Evolutionary conservation across 2,888 invertebrate species (phyloP), one percentile per base, ranked within the genome.

Genomic region (Glyphotaelius pellucidus): DNA sequence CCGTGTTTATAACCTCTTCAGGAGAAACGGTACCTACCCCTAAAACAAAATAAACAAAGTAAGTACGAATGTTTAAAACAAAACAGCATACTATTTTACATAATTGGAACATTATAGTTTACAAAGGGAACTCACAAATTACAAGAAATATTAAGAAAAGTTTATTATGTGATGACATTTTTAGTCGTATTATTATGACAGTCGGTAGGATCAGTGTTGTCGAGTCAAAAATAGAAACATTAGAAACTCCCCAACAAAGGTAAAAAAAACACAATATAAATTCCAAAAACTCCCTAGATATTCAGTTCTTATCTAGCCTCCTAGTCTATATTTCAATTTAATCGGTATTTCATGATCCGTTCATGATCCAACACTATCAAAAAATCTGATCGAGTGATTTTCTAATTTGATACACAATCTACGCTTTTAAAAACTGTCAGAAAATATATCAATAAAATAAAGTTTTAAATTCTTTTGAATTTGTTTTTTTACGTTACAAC

Each of bases 1-100:
- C 87, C 9, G 87, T 31, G 19, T 87, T 30, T 52, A 87, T 31
- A 52, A 47, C 52, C 30, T 87, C 87, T 87, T 87, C 87, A 31
- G 87, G 52, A 67, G 47, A 87, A 47, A 47, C 42, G n/a, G 87
- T n/a, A 14, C 47, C 87, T 30, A 87, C 9, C 67, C 87, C 87
- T 87, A 87, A 87, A 87, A 86, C 42, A 86, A 47, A 86, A 15
- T 52, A 52, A 14, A 87, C 19, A 47, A 67, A 30, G 31, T 67
- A 52, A 31, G 9, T 87, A 9, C 47, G 25, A 31, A 83, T 81
- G 31, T 32, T 31, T 83, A 3, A 15, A 83, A n/a, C 11, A n/a
- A n/a, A 67, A 67, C 7, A 25, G n/a, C 7, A 25, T 2, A 25
- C 1, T 67, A 67, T n/a, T 67, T n/a, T 67, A 67, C 25, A 67